Base-by-base conservation (phyloP, 2,113 vertebrate species). In the Cynopterus brachyotis region DNA sequence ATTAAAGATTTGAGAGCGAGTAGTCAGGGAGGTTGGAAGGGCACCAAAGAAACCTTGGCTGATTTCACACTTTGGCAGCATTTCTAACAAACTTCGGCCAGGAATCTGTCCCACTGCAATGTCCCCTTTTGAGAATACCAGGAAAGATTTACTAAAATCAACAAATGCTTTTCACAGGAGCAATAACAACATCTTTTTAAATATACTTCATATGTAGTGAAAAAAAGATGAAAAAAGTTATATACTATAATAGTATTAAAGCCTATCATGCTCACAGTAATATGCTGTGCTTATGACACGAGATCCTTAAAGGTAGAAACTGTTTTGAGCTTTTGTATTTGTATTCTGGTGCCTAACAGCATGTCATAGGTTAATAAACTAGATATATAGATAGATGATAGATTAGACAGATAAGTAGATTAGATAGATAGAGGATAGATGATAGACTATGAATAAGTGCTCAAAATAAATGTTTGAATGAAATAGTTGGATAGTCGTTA, bases 11-110 rank as follows among this genome's bases (percentile, higher is more conserved):
- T 84, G 57, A 87, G 64, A 96, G 73, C 42, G 80, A 92, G 84
- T 87, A 83, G 96, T 92, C 88, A 96, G 96, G 80, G 76, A 95
- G 30, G 84, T 88, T 97, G 96, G 97, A 98, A 97, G 97, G 97
- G 70, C 96, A 97, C 85, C 96, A 97, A 94, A 95, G 64, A 96
- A 97, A 88, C 42, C 66, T 96, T 96, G 93, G 66, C 91, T 97
- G 37, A 96, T 93, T 97, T 97, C 76, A 95, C 81, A 95, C 37
- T 88, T 97, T 97, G 97, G 97, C 96, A 95, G 84, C 26, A 83
- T 89, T 89, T 95, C 94, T 96, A 57, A 95, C 53, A 94, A 94
- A 95, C 79, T 95, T 96, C 22, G 2, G 87, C 91, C 96, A 96
- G 88, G 76, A 94, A 80, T 40, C 76, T 94, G 88, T 95, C 69